phyloP scores from a whole-genome alignment of 2,113 vertebrate genomes.

The Xenopus tropicalis region UCB_Xtro_10.0 CM004443.2:31263001-31263500 shows the following conservation, averaged over 20 bases:
- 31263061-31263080: conserved; percentile 71
- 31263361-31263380: conserved; percentile 11
- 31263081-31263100: conserved; percentile 61
- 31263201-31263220: conserved; percentile 41
- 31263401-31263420: conserved; percentile 48
- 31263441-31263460: conserved; percentile 51
- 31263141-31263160: conserved; percentile 39
- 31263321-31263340: conserved; percentile 10
- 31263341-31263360: conserved; percentile 29
- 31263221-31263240: conserved; percentile 24
- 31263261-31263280: conserved; percentile 18
- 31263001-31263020: conserved; percentile 67
- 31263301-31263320: conserved; percentile 6
- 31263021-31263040: conserved; percentile 65
- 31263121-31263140: conserved; percentile 34
- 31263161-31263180: conserved; percentile 42
- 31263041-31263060: conserved; percentile 74
- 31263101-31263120: conserved; percentile 44
- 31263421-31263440: conserved; percentile 47
- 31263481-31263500: conserved; percentile 51
- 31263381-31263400: conserved; percentile 35
- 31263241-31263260: conserved; percentile 24
- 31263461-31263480: conserved; percentile 57
- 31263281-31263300: conserved; percentile 21
- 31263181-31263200: conserved; percentile 46